Evolutionary conservation across 2,113 vertebrate species (phyloP), one percentile per base, ranked within the genome.

Genomic region (Speoplatyrhinus poulsoni): DNA sequence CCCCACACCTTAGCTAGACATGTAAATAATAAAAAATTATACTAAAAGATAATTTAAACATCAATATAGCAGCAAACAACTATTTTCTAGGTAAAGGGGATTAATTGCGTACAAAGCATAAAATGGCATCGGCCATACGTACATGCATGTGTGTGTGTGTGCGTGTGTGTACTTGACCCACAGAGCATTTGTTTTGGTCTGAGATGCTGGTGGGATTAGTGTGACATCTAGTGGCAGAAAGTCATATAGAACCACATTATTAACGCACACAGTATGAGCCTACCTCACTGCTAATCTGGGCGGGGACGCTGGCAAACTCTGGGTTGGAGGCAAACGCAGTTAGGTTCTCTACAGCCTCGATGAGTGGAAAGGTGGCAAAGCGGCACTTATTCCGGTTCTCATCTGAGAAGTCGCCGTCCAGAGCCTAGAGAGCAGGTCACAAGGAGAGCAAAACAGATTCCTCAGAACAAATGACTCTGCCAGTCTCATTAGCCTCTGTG

Each of bases 351-450:
- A 99, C 98, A 0, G 98, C 98, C 75, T 98, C 96, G 3, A 99
- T 98, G 57, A 99, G 86, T 0, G 98, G 98, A 1, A 92, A 86
- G 0, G 98, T 98, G 58, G 98, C 96, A 3, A 93, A 90, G 5
- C 94, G 93, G 77, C 98, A 99, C 70, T 93, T 95, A 78, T 91
- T 95, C 52, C 97, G 95, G 69, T 99, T 99, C 76, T 99, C 97
- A 49, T 99, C 95, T 0, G 98, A 99, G 89, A 99, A 99, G 90
- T 99, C 98, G 0, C 97, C 98, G 57, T 99, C 98, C 71, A 99
- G 87, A 3, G 97, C 96, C 98, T 99, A 15, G 8, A 69, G 12
- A 57, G 33, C 65, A 12, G 36, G 0, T 4, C 13, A 55, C 7
- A 55, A 6, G 16, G 54, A 55, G 54, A 55, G 13, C 8, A 16